A percentile compares a stretch with the other conserved stretches of the same genome.
phyloP scores from a whole-genome alignment of 2,797 vertebrate species.

The Cephalopachus bancanus region DNA sequence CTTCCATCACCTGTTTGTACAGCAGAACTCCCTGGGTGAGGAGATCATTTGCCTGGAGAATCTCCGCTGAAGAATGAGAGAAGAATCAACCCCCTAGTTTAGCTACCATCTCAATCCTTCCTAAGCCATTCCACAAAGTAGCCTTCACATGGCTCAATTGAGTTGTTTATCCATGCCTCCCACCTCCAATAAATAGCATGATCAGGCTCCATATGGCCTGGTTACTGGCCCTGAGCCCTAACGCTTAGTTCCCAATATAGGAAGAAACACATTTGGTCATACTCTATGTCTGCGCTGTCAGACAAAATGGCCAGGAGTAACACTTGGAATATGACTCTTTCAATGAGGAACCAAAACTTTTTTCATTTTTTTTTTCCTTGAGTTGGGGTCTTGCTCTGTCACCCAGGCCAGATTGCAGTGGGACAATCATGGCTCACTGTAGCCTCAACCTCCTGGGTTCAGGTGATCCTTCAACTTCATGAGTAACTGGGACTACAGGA shows the following conservation, averaged over 20 bases:
- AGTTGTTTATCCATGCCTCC: neutral
- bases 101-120: neutral
- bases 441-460: too few relatives aligned
- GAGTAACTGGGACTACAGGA: too few relatives aligned
- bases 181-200: too few relatives aligned
- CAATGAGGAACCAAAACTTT: neutral
- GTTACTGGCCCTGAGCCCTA: neutral
- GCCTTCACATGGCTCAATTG: neutral
- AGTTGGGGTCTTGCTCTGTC: too few relatives aligned
- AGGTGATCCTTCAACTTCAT: too few relatives aligned
- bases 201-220: neutral
- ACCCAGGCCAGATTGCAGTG: too few relatives aligned
- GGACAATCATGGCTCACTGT: too few relatives aligned
- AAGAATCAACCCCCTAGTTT: neutral
- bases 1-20: slow-evolving; percentile 88
- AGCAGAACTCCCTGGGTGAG: slow-evolving; percentile 88
- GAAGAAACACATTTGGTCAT: neutral
- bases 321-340: neutral
- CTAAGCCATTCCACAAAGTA: neutral
- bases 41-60: slow-evolving; percentile 93
- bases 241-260: neutral
- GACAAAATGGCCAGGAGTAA: neutral
- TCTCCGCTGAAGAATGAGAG: slow-evolving; percentile 86
- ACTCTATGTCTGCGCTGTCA: neutral
- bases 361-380: neutral